These are phyloP conservation scores for Labia minor DNA, from an alignment of 2,888 invertebrate species.

Conservation along the genomic window DNA sequence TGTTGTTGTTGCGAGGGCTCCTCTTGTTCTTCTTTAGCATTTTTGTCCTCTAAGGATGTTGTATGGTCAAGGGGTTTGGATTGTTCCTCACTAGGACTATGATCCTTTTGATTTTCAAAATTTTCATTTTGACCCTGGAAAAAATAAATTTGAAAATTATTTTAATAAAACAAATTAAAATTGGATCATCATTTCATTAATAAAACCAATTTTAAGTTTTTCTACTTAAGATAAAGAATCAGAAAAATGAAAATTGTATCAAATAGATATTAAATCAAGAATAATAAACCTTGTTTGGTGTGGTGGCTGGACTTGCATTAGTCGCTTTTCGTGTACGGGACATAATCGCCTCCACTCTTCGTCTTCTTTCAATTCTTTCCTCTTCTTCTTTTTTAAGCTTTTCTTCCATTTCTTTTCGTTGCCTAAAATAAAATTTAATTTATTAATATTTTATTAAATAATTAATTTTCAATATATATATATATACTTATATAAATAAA, in stretches of 20 bases:
- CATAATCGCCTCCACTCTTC: slow-evolving; percentile 89
- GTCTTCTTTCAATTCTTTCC: slow-evolving; percentile 76
- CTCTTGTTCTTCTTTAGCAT: neutral
- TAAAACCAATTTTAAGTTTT: too few relatives aligned
- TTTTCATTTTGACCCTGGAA: neutral
- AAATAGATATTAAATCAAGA: too few relatives aligned
- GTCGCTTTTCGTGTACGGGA: slow-evolving; percentile 56
- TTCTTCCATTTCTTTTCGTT: slow-evolving; percentile 73
- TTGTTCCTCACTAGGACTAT: neutral
- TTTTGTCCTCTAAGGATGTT: neutral
- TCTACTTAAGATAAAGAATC: too few relatives aligned
- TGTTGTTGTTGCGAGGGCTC: neutral
- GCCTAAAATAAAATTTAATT: slow-evolving; percentile 35
- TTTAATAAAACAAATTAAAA: neutral
- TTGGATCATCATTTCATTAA: neutral
- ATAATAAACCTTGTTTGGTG: slow-evolving; percentile 36
- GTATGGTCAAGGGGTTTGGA: neutral
- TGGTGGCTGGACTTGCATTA: slow-evolving; percentile 36
- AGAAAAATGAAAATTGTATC: too few relatives aligned
- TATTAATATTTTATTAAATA: neutral
- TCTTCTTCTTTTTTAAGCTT: slow-evolving; percentile 74
- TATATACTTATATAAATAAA: too few relatives aligned
- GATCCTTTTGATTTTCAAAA: neutral
- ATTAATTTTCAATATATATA: too few relatives aligned
- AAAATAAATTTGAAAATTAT: neutral